A percentile compares a stretch with the other conserved stretches of the same genome.
Evolutionary conservation across 1,140 invertebrate genomes (phyloP).

Genomic region (Agrypnia vestita): DNA sequence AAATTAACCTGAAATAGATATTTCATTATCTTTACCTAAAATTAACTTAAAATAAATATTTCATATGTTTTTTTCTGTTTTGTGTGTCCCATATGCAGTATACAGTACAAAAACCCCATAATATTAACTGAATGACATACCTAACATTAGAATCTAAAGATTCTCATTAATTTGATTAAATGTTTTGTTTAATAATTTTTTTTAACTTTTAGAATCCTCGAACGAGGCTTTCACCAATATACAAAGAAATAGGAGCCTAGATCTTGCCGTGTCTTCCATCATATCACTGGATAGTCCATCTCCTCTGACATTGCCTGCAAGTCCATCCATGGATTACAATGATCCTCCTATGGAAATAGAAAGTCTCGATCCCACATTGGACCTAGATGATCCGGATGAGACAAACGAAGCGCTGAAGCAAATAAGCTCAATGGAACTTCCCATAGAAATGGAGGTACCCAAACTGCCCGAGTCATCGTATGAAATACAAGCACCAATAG

Average conservation of each 20-base stretch:
- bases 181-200: neutral
- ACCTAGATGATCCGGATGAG: slow-evolving; percentile 31
- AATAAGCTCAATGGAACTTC: neutral
- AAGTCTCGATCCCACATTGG: slow-evolving; percentile 7
- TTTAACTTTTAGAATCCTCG: slow-evolving; percentile 43
- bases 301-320: slow-evolving; percentile 66
- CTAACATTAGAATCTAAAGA: too few species aligned
- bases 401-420: slow-evolving; percentile 24
- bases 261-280: slow-evolving; percentile 62
- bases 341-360: slow-evolving; percentile 23
- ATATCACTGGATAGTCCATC: slow-evolving; percentile 76
- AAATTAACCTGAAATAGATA: too few species aligned
- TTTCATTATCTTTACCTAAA: too few species aligned
- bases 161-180: too few species aligned
- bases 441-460: slow-evolving; percentile 29
- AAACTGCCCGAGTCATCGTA: neutral
- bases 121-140: too few species aligned
- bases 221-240: slow-evolving; percentile 72
- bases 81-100: too few species aligned
- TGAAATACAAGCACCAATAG: slow-evolving; percentile 14
- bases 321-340: slow-evolving; percentile 54
- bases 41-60: too few species aligned
- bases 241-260: slow-evolving; percentile 63
- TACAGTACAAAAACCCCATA: too few species aligned
- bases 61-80: too few species aligned